Conservation (phyloP, 2,888 invertebrate species). For the Drosophila aldrichi region DNA sequence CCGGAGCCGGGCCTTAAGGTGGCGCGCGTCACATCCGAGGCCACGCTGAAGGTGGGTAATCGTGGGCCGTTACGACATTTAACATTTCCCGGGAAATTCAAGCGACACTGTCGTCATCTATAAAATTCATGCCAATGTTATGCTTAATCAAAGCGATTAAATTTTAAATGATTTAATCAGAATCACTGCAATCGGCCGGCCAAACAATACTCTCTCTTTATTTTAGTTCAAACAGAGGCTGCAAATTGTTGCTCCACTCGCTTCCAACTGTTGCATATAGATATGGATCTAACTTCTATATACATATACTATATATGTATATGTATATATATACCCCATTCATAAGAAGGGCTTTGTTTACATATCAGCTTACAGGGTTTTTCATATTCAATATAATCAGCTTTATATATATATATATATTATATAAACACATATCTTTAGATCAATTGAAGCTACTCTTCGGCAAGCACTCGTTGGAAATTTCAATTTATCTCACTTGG, state of each 20-base stretch:
- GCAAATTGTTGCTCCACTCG: neutral
- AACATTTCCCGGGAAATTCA: neutral
- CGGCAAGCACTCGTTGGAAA: no score
- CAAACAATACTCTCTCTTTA: constrained; percentile 1
- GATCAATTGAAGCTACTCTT: no score
- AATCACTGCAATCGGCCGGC: neutral
- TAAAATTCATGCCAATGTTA: no score
- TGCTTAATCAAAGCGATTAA: neutral
- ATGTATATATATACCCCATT: neutral
- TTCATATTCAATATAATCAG: neutral
- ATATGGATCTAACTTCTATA: neutral
- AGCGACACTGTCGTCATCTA: neutral
- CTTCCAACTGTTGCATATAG: neutral
- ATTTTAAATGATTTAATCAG: neutral
- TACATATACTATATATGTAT: neutral
- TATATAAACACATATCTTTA: no score
- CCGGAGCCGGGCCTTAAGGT: constrained; percentile 88
- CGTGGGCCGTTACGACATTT: neutral
- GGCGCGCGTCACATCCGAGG: constrained; percentile 84
- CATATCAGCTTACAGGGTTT: neutral
- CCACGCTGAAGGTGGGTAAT: constrained; percentile 87
- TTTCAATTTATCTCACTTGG: no score
- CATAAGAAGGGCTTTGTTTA: neutral
- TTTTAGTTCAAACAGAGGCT: neutral
- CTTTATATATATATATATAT: neutral